Conservation (phyloP, 2,888 invertebrate genomes). For the Hetaerina titia region DNA sequence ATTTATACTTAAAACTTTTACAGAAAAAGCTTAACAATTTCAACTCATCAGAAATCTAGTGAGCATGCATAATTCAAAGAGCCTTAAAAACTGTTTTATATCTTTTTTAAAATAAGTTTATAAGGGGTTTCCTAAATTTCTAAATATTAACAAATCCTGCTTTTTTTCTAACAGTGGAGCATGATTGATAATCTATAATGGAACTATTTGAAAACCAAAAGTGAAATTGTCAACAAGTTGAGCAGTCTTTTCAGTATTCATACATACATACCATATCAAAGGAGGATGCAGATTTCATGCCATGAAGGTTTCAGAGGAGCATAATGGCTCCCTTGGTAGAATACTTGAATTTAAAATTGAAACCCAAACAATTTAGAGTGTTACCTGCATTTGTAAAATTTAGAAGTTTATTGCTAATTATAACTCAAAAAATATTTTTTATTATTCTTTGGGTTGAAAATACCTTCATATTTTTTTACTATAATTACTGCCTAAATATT, state of each 20-base stretch:
- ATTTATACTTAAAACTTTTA: not conserved
- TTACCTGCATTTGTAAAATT: slow-evolving; percentile 53
- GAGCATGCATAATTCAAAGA: not conserved
- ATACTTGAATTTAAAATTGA: slow-evolving; percentile 6
- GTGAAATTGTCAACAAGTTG: not conserved
- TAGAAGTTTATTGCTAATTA: slow-evolving; percentile 6
- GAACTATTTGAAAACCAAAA: not conserved
- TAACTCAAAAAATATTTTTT: slow-evolving; percentile 32
- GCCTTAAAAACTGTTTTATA: not conserved
- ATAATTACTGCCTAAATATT: not conserved
- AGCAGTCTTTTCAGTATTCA: not conserved
- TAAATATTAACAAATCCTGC: not conserved
- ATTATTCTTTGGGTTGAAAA: slow-evolving; percentile 32
- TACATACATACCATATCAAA: not conserved
- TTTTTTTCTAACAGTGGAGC: not conserved
- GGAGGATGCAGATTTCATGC: not conserved
- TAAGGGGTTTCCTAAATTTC: not conserved
- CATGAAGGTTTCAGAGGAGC: not conserved
- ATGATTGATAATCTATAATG: not conserved
- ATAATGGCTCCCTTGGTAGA: not conserved
- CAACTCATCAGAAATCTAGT: not conserved
- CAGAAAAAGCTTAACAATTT: not conserved
- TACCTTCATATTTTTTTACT: not conserved
- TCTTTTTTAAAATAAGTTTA: not conserved
- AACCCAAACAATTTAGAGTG: not conserved